phyloP scores from a whole-genome alignment of 2,113 vertebrate genomes.

The Limnothrissa miodon region DNA sequence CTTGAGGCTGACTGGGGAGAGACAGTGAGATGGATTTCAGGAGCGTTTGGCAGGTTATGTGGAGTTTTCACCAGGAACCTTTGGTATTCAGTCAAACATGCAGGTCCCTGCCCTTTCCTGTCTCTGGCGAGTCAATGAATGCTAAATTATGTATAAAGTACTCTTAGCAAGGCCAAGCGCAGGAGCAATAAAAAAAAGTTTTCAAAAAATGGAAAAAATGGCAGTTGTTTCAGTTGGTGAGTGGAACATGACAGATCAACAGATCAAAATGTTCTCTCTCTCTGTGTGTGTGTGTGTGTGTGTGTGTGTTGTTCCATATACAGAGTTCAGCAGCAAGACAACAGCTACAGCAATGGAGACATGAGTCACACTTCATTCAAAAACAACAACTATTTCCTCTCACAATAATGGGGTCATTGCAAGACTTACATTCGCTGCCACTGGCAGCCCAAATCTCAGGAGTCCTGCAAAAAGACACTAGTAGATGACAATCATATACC shows the following conservation, averaged over 20 bases:
- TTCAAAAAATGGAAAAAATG: not conserved
- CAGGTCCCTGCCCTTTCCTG: constrained; percentile 3
- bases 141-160: constrained; percentile 34
- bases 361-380: not conserved
- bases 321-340: not conserved
- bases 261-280: not conserved
- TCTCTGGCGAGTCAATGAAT: constrained; percentile 19
- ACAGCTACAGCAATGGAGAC: not conserved
- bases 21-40: not conserved
- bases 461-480: not conserved
- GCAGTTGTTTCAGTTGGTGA: not conserved
- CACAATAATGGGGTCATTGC: not conserved
- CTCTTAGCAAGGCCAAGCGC: constrained; percentile 11
- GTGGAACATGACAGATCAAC: not conserved
- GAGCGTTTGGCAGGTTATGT: not conserved
- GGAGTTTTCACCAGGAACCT: not conserved
- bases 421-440: not conserved
- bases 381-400: not conserved
- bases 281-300: not conserved
- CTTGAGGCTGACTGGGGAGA: not conserved
- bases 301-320: not conserved
- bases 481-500: not conserved
- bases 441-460: not conserved
- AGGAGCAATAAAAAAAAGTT: not conserved
- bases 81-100: constrained; percentile 1